These are phyloP conservation scores for Cuculus canorus DNA, from an alignment of 2,797 vertebrate species.

Conservation along the genomic window DNA sequence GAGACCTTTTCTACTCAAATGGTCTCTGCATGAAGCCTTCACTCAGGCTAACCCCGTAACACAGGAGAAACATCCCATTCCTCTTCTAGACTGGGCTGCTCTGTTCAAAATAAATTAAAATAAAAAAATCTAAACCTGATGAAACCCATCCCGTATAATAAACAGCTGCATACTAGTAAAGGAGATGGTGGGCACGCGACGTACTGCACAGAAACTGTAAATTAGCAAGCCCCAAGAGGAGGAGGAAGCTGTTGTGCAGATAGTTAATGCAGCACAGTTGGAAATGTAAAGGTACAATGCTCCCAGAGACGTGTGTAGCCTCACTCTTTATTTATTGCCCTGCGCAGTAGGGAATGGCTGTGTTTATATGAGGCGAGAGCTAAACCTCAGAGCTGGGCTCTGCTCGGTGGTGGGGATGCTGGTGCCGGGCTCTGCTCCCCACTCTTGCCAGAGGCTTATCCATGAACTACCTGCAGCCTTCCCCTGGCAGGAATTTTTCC, in stretches of 20 bases:
- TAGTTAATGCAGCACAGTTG: neutral
- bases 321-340: slow-evolving; percentile 52
- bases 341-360: neutral
- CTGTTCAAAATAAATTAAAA: neutral
- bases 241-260: neutral
- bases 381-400: slow-evolving; percentile 23
- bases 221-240: neutral
- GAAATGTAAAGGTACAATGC: neutral
- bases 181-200: rapidly evolving
- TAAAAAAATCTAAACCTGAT: no score
- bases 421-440: neutral
- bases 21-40: neutral
- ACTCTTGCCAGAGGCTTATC: neutral
- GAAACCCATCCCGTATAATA: rapidly evolving
- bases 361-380: slow-evolving; percentile 65
- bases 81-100: neutral
- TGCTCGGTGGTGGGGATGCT: neutral
- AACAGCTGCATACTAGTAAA: neutral
- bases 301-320: neutral
- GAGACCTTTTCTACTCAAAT: neutral
- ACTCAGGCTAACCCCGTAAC: neutral
- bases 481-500: slow-evolving; percentile 50
- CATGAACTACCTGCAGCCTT: slow-evolving; percentile 72
- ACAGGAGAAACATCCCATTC: neutral
- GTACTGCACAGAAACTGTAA: rapidly evolving